phyloP scores from a whole-genome alignment of 2,797 vertebrate species.

The Otolemur crassicaudatus region DNA sequence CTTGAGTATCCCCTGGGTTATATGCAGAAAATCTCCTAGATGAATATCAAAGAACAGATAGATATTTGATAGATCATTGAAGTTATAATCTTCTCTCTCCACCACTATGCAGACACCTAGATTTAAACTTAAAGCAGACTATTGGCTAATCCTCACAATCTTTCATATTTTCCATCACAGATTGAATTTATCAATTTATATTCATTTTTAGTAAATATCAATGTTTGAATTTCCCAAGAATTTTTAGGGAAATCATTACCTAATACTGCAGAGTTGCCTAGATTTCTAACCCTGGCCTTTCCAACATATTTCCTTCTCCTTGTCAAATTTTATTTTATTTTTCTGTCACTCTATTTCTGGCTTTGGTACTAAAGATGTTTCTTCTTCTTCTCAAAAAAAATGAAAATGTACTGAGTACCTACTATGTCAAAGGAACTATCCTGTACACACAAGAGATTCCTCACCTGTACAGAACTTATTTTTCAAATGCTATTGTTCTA shows the following conservation, averaged over 20 bases:
- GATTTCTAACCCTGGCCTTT: neutral
- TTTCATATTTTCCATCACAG: neutral
- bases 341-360: neutral
- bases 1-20: neutral
- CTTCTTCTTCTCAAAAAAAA: neutral
- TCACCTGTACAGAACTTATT: neutral
- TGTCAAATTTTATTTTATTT: neutral
- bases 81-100: neutral
- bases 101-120: neutral
- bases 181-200: neutral
- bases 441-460: neutral
- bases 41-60: neutral
- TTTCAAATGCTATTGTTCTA: neutral
- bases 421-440: neutral
- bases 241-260: neutral
- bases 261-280: neutral
- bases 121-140: constrained; percentile 8
- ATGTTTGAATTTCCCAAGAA: neutral
- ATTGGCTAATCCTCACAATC: neutral
- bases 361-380: neutral
- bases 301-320: neutral
- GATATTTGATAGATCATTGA: neutral
- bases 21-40: neutral
- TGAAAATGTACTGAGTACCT: neutral
- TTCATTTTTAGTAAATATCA: neutral